Evolutionary conservation across 2,113 vertebrate species (phyloP).

Genomic region (Phoxinus phoxinus): DNA sequence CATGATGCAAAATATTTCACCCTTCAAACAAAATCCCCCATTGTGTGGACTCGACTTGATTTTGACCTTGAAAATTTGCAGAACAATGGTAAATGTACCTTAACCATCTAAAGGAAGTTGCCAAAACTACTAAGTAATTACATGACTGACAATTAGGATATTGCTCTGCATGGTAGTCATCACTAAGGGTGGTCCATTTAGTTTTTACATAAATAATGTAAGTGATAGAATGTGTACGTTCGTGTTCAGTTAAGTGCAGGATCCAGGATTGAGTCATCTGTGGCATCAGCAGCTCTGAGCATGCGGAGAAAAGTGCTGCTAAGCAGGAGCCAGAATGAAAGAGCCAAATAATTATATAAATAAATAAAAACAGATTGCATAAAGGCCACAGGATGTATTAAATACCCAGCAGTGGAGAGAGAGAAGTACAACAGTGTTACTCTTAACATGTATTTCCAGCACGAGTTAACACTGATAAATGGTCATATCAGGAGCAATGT

Average conservation of each 20-base stretch:
- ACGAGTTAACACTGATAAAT: background rate
- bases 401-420: background rate
- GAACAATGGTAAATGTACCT: no score
- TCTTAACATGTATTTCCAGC: background rate
- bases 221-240: background rate
- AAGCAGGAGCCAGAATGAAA: conserved; percentile 25
- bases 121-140: background rate
- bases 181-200: background rate
- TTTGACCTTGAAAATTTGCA: no score
- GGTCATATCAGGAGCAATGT: background rate
- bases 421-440: background rate
- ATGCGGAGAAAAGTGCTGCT: background rate
- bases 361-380: background rate
- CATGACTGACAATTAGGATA: background rate
- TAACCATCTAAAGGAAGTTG: background rate
- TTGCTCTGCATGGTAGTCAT: background rate
- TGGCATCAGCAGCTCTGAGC: conserved; percentile 29
- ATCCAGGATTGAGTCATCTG: conserved; percentile 26
- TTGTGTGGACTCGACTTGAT: no score
- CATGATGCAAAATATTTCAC: no score
- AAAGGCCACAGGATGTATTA: conserved; percentile 28
- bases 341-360: background rate
- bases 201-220: conserved; percentile 21
- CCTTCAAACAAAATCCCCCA: no score
- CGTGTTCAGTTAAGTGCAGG: conserved; percentile 18